phyloP scores from a whole-genome alignment of 1,140 invertebrate species.

The Anthonomus grandis region DNA sequence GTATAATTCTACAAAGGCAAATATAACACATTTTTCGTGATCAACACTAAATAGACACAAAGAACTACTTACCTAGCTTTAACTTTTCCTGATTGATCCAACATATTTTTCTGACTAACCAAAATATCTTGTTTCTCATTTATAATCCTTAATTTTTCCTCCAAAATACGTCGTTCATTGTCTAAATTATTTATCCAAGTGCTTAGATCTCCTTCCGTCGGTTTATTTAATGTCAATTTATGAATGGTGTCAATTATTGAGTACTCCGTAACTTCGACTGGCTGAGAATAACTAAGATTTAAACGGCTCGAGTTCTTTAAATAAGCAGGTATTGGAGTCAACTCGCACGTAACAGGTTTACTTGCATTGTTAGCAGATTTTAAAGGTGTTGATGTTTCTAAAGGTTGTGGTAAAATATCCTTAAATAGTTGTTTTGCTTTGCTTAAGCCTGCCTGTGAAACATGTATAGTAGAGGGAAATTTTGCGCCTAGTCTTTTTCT shows the following conservation, averaged over 20 bases:
- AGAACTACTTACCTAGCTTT: slow-evolving; percentile 11
- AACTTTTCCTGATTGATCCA: slow-evolving; percentile 7
- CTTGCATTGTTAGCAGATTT: slow-evolving; percentile 1
- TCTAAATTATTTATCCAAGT: slow-evolving; percentile 24
- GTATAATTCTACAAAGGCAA: slow-evolving; percentile 24
- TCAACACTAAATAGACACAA: not conserved
- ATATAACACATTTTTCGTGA: not conserved
- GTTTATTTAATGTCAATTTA: slow-evolving; percentile 15
- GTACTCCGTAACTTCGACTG: not conserved
- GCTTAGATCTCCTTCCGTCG: slow-evolving; percentile 15
- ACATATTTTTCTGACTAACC: slow-evolving; percentile 10
- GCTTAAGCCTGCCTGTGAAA: slow-evolving; percentile 22
- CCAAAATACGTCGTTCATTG: slow-evolving; percentile 21
- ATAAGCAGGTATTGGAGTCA: slow-evolving; percentile 24
- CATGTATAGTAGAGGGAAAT: slow-evolving; percentile 16
- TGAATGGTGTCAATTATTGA: slow-evolving; percentile 4
- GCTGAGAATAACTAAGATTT: not conserved
- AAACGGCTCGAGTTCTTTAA: slow-evolving; percentile 3
- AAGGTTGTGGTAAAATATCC: slow-evolving; percentile 20
- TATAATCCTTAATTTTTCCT: slow-evolving; percentile 29
- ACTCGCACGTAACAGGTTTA: slow-evolving; percentile 1
- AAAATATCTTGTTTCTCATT: slow-evolving; percentile 21
- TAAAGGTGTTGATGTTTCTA: slow-evolving; percentile 13
- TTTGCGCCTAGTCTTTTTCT: slow-evolving; percentile 28
- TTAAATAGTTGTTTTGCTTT: slow-evolving; percentile 36